Evolutionary conservation across 2,797 vertebrate species (phyloP).

Genomic region (Masticophis lateralis): DNA sequence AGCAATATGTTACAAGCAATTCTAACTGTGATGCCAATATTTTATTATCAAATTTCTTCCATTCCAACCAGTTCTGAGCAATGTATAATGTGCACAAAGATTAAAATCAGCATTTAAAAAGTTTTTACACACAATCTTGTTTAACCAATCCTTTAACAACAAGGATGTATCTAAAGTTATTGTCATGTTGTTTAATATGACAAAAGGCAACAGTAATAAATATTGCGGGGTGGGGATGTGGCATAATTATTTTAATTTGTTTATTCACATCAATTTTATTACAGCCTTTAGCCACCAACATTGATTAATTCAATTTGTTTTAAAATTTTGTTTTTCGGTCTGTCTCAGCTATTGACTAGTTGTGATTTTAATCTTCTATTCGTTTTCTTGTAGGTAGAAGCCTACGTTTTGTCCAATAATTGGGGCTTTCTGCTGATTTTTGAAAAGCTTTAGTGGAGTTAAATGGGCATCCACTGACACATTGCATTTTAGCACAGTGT

Average conservation of each 20-base stretch:
- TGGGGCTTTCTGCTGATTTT: constrained; percentile 9
- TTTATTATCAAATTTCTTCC: neutral
- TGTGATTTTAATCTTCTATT: neutral
- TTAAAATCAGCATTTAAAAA: neutral
- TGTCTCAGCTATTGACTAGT: neutral
- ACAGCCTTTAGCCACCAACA: neutral
- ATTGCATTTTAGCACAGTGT: neutral
- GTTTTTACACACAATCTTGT: neutral
- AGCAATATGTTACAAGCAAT: neutral
- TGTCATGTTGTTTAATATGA: neutral
- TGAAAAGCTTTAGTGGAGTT: neutral
- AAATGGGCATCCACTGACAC: neutral
- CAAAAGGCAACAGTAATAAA: neutral
- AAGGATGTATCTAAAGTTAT: neutral
- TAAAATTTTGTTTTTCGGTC: neutral
- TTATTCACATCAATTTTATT: neutral
- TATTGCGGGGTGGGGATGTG: neutral
- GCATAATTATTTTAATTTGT: neutral
- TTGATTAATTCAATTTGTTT: neutral
- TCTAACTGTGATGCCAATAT: neutral
- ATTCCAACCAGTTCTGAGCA: neutral
- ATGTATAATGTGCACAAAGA: neutral
- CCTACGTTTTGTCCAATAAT: neutral
- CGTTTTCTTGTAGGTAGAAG: neutral
- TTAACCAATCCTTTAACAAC: neutral